Evolutionary conservation across 64 coral and sea anemone genomes (phyloP).

Genomic region (Astreopora myriophthalma): DNA sequence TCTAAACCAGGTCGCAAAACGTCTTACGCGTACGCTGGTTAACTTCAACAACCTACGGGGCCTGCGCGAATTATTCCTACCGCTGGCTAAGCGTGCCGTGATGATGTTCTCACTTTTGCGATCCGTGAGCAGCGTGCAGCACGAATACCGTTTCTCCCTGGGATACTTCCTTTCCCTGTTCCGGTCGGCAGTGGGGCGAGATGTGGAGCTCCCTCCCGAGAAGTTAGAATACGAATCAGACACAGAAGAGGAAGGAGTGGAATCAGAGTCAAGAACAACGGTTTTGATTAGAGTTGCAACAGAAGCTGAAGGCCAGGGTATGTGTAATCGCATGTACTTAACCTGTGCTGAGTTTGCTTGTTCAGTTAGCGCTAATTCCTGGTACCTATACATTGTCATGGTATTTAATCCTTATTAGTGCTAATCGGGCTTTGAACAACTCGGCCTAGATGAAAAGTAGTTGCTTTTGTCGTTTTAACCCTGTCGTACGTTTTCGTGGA

Average conservation of each 20-base stretch:
- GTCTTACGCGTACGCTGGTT: slow-evolving; percentile 71
- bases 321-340: too few relatives aligned
- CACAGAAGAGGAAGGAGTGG: slow-evolving; percentile 39
- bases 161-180: slow-evolving; percentile 86
- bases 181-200: slow-evolving; percentile 69
- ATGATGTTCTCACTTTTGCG: slow-evolving; percentile 76
- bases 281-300: slow-evolving; percentile 66
- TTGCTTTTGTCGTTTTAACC: too few relatives aligned
- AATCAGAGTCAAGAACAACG: slow-evolving; percentile 43
- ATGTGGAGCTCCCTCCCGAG: slow-evolving; percentile 29
- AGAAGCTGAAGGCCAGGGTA: slow-evolving; percentile 3
- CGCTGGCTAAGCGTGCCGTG: slow-evolving; percentile 77
- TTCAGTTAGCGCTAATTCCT: too few relatives aligned
- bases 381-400: too few relatives aligned
- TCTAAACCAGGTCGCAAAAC: slow-evolving; percentile 69
- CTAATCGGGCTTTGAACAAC: too few relatives aligned
- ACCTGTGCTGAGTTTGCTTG: neutral
- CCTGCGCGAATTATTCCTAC: slow-evolving; percentile 70
- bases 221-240: slow-evolving; percentile 68
- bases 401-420: too few relatives aligned
- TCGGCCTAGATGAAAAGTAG: too few relatives aligned
- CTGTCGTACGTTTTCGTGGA: too few relatives aligned
- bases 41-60: slow-evolving; percentile 81
- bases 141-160: slow-evolving; percentile 91
- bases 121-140: slow-evolving; percentile 80